phyloP scores from a whole-genome alignment of 2,113 vertebrate genomes.

The Embiotoca jacksoni region DNA sequence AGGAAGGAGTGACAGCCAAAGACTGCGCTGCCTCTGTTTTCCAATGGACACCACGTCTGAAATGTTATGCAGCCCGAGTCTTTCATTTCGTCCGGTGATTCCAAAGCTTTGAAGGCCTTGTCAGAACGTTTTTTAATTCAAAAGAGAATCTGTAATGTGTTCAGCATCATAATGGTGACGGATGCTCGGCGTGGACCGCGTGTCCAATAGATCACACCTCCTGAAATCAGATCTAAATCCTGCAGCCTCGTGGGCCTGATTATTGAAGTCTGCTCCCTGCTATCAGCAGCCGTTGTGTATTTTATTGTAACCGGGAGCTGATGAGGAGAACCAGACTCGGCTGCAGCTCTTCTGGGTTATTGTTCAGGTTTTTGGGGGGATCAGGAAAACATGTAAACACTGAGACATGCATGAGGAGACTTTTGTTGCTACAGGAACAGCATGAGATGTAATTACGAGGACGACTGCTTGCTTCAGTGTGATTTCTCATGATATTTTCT shows the following conservation, averaged over 20 bases:
- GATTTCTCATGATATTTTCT: not conserved
- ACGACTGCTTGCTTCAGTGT: not conserved
- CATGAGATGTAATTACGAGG: not conserved
- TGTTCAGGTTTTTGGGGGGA: conserved; percentile 1
- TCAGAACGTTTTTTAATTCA: not conserved
- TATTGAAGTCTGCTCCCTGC: conserved; percentile 38
- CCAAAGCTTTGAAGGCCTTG: not conserved
- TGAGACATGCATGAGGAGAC: not conserved
- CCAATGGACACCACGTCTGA: conserved; percentile 44
- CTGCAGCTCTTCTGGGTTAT: not conserved
- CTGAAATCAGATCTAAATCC: conserved; percentile 23
- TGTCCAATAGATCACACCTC: conserved; percentile 4
- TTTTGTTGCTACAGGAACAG: not conserved
- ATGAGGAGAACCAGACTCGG: conserved; percentile 14
- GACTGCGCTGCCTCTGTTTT: conserved; percentile 43
- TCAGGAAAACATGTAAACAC: not conserved
- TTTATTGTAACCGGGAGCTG: conserved; percentile 45
- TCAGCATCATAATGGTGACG: not conserved
- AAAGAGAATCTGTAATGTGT: not conserved
- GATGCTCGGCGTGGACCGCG: too few species aligned
- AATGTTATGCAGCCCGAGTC: conserved; percentile 23
- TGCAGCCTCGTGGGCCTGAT: conserved; percentile 16
- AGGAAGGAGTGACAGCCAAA: conserved; percentile 55
- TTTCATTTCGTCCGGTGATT: conserved; percentile 38
- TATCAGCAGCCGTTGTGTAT: conserved; percentile 3